Evolutionary conservation across 2,888 invertebrate species (phyloP).

Genomic region (Campoletis raptor): DNA sequence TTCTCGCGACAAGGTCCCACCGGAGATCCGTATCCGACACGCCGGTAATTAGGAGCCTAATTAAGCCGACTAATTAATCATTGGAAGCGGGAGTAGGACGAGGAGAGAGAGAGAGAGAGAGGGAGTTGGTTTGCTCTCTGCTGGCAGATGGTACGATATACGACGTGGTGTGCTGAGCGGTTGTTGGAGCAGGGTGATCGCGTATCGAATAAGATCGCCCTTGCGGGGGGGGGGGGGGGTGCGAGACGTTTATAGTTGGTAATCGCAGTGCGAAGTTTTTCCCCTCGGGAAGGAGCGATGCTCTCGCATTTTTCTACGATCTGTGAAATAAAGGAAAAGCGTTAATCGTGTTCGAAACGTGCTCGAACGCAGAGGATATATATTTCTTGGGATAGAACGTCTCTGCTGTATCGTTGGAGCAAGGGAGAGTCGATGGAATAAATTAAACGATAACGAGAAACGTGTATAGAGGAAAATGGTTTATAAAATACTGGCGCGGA

Average conservation of each 20-base stretch:
- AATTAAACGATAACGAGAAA: constrained; percentile 54
- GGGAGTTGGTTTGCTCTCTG: background rate
- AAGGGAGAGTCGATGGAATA: constrained; percentile 19
- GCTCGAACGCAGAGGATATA: background rate
- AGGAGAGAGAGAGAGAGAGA: background rate
- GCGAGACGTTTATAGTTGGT: too few species aligned
- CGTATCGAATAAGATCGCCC: background rate
- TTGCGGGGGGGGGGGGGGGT: background rate
- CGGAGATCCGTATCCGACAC: constrained; percentile 74
- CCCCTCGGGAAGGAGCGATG: background rate
- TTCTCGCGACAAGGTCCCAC: constrained; percentile 31
- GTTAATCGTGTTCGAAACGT: constrained; percentile 9
- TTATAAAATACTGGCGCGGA: constrained; percentile 9
- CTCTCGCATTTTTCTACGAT: background rate
- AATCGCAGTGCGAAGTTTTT: background rate
- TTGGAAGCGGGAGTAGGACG: constrained; percentile 16
- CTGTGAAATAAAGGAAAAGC: background rate
- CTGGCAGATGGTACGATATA: background rate
- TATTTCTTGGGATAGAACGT: background rate
- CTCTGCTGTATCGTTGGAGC: background rate
- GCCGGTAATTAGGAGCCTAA: constrained; percentile 75
- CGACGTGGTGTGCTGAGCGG: background rate
- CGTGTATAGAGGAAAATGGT: constrained; percentile 8
- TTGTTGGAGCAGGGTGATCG: background rate
- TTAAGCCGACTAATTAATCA: constrained; percentile 76